Conservation (phyloP, 2,113 vertebrate species). For the Macrotis lagotis region DNA sequence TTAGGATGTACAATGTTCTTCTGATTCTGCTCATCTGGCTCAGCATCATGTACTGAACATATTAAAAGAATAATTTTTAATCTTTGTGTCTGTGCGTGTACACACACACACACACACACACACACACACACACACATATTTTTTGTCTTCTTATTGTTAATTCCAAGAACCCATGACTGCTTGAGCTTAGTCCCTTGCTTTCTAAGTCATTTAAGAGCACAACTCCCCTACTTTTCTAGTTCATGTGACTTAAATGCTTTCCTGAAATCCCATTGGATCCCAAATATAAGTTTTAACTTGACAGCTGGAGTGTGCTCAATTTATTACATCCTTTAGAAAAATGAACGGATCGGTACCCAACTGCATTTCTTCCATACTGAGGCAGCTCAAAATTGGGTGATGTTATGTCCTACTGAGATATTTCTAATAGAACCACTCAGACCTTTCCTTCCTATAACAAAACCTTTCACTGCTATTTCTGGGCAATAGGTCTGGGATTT, state of each 20-base stretch:
- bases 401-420: not conserved
- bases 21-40: too few species aligned
- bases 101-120: too few species aligned
- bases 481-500: conserved; percentile 19
- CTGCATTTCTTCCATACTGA: accelerated
- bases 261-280: not conserved
- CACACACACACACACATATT: too few species aligned
- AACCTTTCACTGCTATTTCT: conserved; percentile 5
- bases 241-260: accelerated
- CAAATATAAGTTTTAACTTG: not conserved
- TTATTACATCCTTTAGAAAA: not conserved
- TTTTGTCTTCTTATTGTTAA: not conserved
- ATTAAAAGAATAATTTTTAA: not conserved
- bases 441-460: not conserved
- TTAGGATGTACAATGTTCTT: too few species aligned
- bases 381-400: not conserved
- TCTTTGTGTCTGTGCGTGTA: not conserved
- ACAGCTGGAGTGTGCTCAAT: not conserved
- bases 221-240: not conserved
- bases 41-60: not conserved
- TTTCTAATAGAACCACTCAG: not conserved
- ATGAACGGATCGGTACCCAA: not conserved
- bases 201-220: not conserved
- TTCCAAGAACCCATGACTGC: accelerated
- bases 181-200: not conserved